A percentile compares a stretch with the other conserved stretches of the same genome.
These are phyloP conservation scores for Hypomecis atomaria DNA, from an alignment of 2,888 invertebrate species.

Conservation along the genomic window DNA sequence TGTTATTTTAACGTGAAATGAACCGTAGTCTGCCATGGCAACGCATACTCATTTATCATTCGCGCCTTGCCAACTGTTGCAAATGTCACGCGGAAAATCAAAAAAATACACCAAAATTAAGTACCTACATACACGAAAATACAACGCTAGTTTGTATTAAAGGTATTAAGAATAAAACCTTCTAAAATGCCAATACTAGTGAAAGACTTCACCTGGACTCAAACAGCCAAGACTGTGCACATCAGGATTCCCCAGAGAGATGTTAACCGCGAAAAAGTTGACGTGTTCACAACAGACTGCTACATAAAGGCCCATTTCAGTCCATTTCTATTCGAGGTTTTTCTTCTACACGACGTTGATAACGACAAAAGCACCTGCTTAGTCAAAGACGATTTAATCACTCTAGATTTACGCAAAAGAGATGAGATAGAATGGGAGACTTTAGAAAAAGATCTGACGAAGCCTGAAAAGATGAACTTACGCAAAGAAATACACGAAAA, in stretches of 20 bases:
- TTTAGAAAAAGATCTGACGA: conserved; percentile 83
- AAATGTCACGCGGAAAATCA: not conserved
- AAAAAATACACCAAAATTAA: not conserved
- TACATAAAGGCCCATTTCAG: conserved; percentile 90
- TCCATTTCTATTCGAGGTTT: conserved; percentile 90
- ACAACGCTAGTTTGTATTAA: too few species aligned
- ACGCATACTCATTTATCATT: conserved; percentile 19
- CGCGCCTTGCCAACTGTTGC: not conserved
- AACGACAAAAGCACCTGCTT: conserved; percentile 87
- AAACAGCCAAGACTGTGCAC: conserved; percentile 85
- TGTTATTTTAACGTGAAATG: not conserved
- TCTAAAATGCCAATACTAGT: conserved; percentile 88
- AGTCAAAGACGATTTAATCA: conserved; percentile 85
- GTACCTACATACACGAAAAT: too few species aligned
- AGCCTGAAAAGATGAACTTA: conserved; percentile 81
- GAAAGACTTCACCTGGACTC: conserved; percentile 91
- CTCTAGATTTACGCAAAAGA: conserved; percentile 88
- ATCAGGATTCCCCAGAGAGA: conserved; percentile 88
- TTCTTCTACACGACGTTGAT: conserved; percentile 86
- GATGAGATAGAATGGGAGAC: conserved; percentile 82
- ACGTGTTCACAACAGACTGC: conserved; percentile 87
- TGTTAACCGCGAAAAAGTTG: conserved; percentile 86
- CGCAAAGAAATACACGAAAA: conserved; percentile 85
- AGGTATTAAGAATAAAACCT: not conserved
- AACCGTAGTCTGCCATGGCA: conserved; percentile 25